Evolutionary conservation across 2,113 vertebrate species (phyloP).

Genomic region (Protobothrops flavoviridis): DNA sequence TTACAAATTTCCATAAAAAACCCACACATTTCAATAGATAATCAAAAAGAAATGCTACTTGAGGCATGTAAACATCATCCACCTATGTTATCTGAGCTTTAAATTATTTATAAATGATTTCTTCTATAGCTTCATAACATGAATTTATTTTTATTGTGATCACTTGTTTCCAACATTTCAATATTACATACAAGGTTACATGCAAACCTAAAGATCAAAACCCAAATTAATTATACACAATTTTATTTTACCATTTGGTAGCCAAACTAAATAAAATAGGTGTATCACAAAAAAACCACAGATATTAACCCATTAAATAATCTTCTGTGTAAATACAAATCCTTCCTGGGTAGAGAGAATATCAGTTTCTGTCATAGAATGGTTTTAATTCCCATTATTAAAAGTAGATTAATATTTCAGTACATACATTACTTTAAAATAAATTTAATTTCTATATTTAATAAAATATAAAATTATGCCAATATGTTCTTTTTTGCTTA

Average conservation of each 20-base stretch:
- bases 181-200: conserved; percentile 9
- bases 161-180: background rate
- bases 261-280: background rate
- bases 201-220: background rate
- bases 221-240: conserved; percentile 8
- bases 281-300: background rate
- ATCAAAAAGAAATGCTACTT: conserved; percentile 44
- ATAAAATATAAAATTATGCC: background rate
- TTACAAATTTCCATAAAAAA: conserved; percentile 30
- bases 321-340: background rate
- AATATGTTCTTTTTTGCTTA: background rate
- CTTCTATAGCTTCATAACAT: conserved; percentile 13
- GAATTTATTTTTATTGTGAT: conserved; percentile 27
- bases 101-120: conserved; percentile 7
- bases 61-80: conserved; percentile 47
- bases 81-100: background rate
- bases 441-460: background rate
- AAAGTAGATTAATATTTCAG: background rate
- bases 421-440: background rate
- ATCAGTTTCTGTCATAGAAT: background rate
- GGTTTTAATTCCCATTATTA: background rate
- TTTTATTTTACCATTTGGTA: conserved; percentile 5
- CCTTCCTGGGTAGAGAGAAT: background rate
- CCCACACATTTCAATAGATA: conserved; percentile 49
- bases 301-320: background rate